phyloP scores from a whole-genome alignment of 2,113 vertebrate genomes.

The Vulpes lagopus region DNA sequence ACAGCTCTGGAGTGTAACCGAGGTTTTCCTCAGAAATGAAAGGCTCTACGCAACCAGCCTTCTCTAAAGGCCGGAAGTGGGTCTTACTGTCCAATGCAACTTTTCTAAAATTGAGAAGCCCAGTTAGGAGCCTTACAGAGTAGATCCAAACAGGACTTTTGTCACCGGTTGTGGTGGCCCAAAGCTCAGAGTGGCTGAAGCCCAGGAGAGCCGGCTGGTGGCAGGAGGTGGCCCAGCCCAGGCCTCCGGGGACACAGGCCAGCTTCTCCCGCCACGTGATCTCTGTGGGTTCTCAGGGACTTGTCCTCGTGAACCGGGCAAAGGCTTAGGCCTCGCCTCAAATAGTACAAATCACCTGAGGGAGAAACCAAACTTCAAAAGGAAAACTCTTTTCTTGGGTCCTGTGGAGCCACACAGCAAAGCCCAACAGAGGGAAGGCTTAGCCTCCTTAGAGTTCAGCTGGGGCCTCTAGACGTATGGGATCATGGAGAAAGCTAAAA shows the following conservation, averaged over 20 bases:
- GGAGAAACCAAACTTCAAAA: constrained; percentile 16
- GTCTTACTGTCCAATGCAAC: neutral
- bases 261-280: neutral
- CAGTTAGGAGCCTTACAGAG: constrained; percentile 33
- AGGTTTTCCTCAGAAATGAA: constrained; percentile 4
- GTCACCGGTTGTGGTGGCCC: neutral
- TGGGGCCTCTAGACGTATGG: neutral
- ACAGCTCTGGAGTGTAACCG: neutral
- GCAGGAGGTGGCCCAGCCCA: neutral
- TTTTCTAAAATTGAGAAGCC: neutral
- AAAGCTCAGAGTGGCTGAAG: fast-evolving
- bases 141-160: neutral
- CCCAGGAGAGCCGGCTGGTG: neutral
- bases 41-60: neutral
- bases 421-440: neutral
- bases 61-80: constrained; percentile 21
- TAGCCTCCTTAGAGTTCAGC: neutral
- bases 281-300: neutral
- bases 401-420: neutral
- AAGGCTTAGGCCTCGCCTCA: neutral
- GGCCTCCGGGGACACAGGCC: fast-evolving
- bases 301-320: neutral
- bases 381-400: neutral
- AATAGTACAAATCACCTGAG: neutral
- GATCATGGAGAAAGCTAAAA: neutral